phyloP scores from a whole-genome alignment of 2,888 invertebrate species.

The Clusia tigrina region DNA sequence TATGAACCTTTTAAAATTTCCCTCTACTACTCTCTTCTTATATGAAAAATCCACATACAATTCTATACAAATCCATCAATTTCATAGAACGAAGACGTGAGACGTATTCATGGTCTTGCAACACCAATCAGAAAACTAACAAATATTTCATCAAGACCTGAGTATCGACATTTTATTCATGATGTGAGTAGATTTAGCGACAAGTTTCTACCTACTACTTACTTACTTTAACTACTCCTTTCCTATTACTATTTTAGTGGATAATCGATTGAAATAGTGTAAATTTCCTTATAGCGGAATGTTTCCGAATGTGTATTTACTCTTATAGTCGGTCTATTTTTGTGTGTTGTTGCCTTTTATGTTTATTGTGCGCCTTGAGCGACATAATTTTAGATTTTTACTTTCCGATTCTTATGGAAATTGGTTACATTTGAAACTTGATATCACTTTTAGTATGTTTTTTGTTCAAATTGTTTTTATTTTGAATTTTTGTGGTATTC shows the following conservation, averaged over 20 bases:
- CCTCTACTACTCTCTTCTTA: slow-evolving; percentile 1
- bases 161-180: slow-evolving; percentile 65
- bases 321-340: no score
- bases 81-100: slow-evolving; percentile 65
- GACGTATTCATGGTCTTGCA: slow-evolving; percentile 65
- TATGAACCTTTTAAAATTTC: background rate
- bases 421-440: no score
- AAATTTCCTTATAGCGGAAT: background rate
- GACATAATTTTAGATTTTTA: no score
- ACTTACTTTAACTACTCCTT: background rate
- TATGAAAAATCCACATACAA: slow-evolving; percentile 26
- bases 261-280: no score
- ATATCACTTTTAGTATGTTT: no score
- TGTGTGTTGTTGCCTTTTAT: no score
- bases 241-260: background rate
- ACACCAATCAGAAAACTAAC: slow-evolving; percentile 65
- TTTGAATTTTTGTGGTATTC: no score
- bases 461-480: no score
- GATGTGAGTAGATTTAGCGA: slow-evolving; percentile 63
- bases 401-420: no score
- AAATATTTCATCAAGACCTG: slow-evolving; percentile 66
- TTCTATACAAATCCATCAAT: slow-evolving; percentile 47
- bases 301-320: no score
- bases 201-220: slow-evolving; percentile 26
- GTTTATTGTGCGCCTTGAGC: no score